Conservation (phyloP, 1,140 invertebrate species). For the Apis laboriosa region DNA sequence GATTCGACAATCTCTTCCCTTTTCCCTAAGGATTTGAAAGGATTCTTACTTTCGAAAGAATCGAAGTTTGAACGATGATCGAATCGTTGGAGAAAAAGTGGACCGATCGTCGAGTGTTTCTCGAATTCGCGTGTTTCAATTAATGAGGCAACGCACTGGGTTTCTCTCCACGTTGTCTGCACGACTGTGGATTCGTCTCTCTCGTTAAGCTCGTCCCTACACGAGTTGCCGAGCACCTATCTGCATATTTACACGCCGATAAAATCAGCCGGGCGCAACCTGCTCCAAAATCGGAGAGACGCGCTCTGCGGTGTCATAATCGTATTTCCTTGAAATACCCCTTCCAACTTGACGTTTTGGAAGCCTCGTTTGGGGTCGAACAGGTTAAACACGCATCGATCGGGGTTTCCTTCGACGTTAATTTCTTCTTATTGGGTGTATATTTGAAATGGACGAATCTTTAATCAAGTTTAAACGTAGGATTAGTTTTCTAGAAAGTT, state of each 20-base stretch:
- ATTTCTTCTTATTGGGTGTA: too few relatives aligned
- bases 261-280: constrained; percentile 44
- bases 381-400: too few relatives aligned
- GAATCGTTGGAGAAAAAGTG: too few relatives aligned
- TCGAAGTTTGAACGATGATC: too few relatives aligned
- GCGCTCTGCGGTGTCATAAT: constrained; percentile 41
- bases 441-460: too few relatives aligned
- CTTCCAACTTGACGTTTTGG: background rate
- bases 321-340: constrained; percentile 35
- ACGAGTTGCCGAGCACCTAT: constrained; percentile 39
- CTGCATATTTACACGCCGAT: constrained; percentile 51
- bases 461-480: too few relatives aligned
- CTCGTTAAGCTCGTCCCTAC: constrained; percentile 36
- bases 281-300: constrained; percentile 7
- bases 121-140: constrained; percentile 17
- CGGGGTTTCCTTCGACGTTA: too few relatives aligned
- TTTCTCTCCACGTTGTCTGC: background rate
- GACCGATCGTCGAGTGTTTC: too few relatives aligned
- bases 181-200: background rate
- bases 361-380: too few relatives aligned
- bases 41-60: too few relatives aligned
- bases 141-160: constrained; percentile 31
- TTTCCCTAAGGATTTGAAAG: too few relatives aligned
- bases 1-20: background rate
- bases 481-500: background rate